Conservation (phyloP, 2,113 vertebrate species). For the Bettongia penicillata region DNA sequence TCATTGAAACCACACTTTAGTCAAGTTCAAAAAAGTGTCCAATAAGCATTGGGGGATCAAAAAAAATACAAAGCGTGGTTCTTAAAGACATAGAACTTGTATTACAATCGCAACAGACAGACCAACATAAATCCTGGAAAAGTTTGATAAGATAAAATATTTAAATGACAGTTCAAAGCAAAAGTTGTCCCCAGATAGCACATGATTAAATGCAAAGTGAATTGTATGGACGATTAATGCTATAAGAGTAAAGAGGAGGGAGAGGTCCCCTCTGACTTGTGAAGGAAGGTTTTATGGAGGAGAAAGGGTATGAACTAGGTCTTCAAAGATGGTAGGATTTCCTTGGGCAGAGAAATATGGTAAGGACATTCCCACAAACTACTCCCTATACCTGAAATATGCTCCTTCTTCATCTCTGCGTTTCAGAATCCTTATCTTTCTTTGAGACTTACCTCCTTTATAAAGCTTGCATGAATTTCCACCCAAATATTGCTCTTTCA, state of each 20-base stretch:
- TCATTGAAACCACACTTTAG: not conserved
- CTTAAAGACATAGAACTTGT: not conserved
- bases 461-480: not conserved
- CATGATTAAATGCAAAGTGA: not conserved
- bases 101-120: not conserved
- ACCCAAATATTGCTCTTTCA: not conserved
- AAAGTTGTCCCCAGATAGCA: not conserved
- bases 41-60: not conserved
- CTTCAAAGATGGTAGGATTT: not conserved
- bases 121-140: constrained; percentile 5
- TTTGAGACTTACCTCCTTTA: not conserved
- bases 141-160: not conserved
- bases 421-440: not conserved
- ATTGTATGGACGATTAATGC: not conserved
- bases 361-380: not conserved
- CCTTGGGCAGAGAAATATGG: not conserved
- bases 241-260: not conserved
- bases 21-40: not conserved
- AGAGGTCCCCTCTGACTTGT: not conserved
- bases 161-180: not conserved
- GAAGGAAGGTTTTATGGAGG: not conserved
- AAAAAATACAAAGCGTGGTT: not conserved
- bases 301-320: too few species aligned
- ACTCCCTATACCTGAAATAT: not conserved
- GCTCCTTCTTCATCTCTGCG: not conserved